Evolutionary conservation across 92 coral and sea anemone genomes (phyloP).

Genomic region (Siderastrea radians): DNA sequence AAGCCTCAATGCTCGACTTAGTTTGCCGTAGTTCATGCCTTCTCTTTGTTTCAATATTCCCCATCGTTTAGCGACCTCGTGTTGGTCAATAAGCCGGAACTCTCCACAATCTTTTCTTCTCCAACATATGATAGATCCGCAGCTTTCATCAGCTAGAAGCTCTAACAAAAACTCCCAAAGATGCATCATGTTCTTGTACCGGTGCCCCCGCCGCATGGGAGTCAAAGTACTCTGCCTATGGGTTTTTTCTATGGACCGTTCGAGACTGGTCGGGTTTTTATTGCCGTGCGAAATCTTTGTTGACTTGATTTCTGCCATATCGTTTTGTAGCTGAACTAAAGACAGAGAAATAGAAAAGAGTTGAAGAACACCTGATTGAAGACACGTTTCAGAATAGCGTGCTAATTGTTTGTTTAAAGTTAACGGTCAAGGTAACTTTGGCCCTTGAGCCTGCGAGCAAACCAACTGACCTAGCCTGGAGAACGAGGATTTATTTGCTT

Average conservation of each 20-base stretch:
- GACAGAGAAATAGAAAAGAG: no score
- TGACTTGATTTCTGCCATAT: not conserved
- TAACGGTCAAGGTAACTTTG: no score
- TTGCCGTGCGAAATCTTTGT: not conserved
- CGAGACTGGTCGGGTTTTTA: not conserved
- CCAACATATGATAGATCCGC: constrained; percentile 84
- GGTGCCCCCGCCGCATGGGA: not conserved
- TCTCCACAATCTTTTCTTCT: constrained; percentile 82
- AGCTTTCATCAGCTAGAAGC: constrained; percentile 80
- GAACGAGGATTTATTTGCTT: no score
- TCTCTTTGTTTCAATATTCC: constrained; percentile 80
- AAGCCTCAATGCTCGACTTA: constrained; percentile 89
- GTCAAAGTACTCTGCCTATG: not conserved
- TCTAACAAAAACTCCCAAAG: constrained; percentile 95
- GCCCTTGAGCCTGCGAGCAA: no score
- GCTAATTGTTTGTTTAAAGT: no score
- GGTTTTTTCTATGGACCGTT: not conserved
- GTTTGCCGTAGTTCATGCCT: constrained; percentile 92
- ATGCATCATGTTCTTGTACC: constrained; percentile 32
- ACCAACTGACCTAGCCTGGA: no score
- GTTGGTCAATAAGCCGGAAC: constrained; percentile 82
- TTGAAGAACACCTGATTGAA: no score
- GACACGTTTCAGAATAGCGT: no score
- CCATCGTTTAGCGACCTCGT: constrained; percentile 91
- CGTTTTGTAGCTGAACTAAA: not conserved